A percentile compares a stretch with the other conserved stretches of the same genome.
Evolutionary conservation across 2,888 invertebrate species (phyloP).

Genomic region (Alcis repandata): DNA sequence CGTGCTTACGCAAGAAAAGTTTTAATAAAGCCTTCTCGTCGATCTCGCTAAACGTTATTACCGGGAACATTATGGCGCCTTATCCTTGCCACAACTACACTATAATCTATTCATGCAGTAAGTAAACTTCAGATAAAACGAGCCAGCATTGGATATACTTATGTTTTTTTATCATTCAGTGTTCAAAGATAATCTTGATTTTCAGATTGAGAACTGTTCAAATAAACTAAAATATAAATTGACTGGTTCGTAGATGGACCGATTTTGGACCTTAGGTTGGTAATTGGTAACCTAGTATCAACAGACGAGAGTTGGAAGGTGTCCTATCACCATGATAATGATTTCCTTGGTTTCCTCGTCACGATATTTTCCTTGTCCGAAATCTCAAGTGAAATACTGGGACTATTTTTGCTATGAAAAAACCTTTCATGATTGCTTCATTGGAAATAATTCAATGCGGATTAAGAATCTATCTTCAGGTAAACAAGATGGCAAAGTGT

Average conservation of each 20-base stretch:
- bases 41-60: constrained; percentile 45
- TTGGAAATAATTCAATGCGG: not conserved
- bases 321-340: not conserved
- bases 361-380: not conserved
- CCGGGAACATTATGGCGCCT: constrained; percentile 23
- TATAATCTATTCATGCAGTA: constrained; percentile 11
- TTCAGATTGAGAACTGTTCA: too few relatives aligned
- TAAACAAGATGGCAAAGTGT: not conserved
- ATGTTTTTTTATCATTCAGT: not conserved
- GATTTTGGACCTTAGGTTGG: too few relatives aligned
- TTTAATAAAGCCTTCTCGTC: constrained; percentile 51
- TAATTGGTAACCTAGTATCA: too few relatives aligned
- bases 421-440: not conserved
- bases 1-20: constrained; percentile 36
- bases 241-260: too few relatives aligned
- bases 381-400: not conserved
- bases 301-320: too few relatives aligned
- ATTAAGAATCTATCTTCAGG: not conserved
- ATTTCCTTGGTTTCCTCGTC: not conserved
- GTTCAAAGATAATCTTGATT: too few relatives aligned
- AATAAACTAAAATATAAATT: too few relatives aligned
- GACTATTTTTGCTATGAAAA: not conserved
- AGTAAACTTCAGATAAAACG: constrained; percentile 1
- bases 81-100: constrained; percentile 21
- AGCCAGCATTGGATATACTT: not conserved